Evolutionary conservation across 2,888 invertebrate genomes (phyloP).

Genomic region (Lumbricus terrestris): DNA sequence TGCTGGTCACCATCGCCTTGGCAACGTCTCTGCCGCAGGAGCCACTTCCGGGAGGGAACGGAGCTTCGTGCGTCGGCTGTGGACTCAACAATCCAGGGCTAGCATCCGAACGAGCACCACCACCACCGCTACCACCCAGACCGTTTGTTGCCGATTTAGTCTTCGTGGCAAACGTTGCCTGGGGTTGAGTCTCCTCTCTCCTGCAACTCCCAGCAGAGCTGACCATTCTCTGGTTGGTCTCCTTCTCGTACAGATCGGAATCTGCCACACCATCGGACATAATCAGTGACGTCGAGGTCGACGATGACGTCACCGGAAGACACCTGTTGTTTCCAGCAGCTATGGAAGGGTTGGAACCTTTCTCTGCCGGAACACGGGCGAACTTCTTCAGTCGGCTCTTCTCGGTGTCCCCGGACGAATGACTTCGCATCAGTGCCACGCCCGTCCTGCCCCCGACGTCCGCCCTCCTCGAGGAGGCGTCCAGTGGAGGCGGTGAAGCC

Average conservation of each 20-base stretch:
- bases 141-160: not conserved
- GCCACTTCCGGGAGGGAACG: not conserved
- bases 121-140: too few species aligned
- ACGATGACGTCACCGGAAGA: not conserved
- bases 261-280: not conserved
- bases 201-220: not conserved
- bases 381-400: not conserved
- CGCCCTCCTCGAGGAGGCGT: not conserved
- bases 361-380: constrained; percentile 3
- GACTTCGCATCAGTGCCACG: not conserved
- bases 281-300: not conserved
- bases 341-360: not conserved
- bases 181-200: not conserved
- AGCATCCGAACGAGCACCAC: not conserved
- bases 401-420: not conserved
- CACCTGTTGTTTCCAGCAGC: not conserved
- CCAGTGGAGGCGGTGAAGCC: constrained; percentile 3
- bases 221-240: not conserved
- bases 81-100: not conserved
- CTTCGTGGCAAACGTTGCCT: not conserved
- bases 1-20: not conserved
- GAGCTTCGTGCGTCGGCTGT: not conserved
- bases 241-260: not conserved
- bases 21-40: not conserved
- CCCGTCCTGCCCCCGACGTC: not conserved